A percentile compares a stretch with the other conserved stretches of the same genome.
These are phyloP conservation scores for Cyclargus thomasi DNA, from an alignment of 1,140 invertebrate genomes.

Conservation along the genomic window DNA sequence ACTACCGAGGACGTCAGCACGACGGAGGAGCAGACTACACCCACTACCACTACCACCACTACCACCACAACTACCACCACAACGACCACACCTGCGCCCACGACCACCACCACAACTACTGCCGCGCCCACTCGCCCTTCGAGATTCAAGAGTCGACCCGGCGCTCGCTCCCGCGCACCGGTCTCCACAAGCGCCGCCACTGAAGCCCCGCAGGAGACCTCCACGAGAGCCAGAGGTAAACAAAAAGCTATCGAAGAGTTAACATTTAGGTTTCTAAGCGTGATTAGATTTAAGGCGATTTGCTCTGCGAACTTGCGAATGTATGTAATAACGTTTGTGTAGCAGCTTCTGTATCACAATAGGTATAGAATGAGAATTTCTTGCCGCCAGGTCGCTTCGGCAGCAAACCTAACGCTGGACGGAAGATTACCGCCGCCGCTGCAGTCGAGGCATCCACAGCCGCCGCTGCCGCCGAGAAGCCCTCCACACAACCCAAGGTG, in stretches of 20 bases:
- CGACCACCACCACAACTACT: constrained; percentile 45
- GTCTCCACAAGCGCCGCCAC: constrained; percentile 48
- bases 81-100: constrained; percentile 47
- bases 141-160: constrained; percentile 55
- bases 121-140: constrained; percentile 54
- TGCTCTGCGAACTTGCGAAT: constrained; percentile 35
- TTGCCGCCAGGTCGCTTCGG: constrained; percentile 62
- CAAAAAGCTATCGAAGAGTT: neutral
- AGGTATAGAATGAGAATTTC: constrained; percentile 36
- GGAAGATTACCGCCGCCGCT: constrained; percentile 46
- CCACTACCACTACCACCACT: constrained; percentile 76
- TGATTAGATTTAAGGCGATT: constrained; percentile 28
- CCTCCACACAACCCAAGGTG: constrained; percentile 56
- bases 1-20: constrained; percentile 66
- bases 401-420: constrained; percentile 50
- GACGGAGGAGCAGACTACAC: constrained; percentile 77
- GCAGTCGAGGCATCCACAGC: constrained; percentile 35
- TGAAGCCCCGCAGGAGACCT: constrained; percentile 56
- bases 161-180: constrained; percentile 44
- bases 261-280: neutral
- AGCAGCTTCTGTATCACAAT: constrained; percentile 12
- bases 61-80: constrained; percentile 76
- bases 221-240: constrained; percentile 61
- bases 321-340: neutral
- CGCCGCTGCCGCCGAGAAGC: constrained; percentile 46